Base-by-base conservation (phyloP, 92 coral and sea anemone species). In the Ricordea florida region DNA sequence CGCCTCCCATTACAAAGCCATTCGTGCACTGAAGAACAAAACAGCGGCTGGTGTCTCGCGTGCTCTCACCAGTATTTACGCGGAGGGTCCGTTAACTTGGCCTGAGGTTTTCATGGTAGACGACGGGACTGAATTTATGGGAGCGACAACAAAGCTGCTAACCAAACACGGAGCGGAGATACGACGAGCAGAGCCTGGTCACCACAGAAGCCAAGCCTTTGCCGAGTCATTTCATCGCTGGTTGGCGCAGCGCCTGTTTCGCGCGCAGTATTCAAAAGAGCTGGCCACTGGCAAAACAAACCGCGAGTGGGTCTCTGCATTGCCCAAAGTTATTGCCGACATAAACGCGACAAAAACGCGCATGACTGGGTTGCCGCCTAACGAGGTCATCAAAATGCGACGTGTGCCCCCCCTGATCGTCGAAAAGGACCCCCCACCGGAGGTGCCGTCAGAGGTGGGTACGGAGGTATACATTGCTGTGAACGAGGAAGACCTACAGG, bases 1-100 rank as follows among this genome's bases (percentile, higher is more conserved):
- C 5, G 75, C 75, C 35, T 67, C 75, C 13, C 75, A 61, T 41
- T 63, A 63, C n/a, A 63, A 63, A 25, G 71, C 71, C 4, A 41
- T 42, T 56, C 23, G 53, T 28, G 37, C 36, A 16, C 18, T 42
- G 53, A 41, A 40, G 31, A 41, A 37, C 1, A 42, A 63, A n/a
- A 6, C 35, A 0, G 53, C 70, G 16, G 40, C 36, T 5, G 65
- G 3, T 14, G 71, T 64, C 38, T 24, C 55, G 11, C 55, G 8
- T 38, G 53, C 24, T 8, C 29, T 62, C 35, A 41, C 55, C 1
- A 43, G 38, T 28, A 42, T 64, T 26, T 64, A 64, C 10, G 37
- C 53, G 46, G 71, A 64, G 17, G 51, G 71, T 1, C 71, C 55
- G n/a, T 56, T 63, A 15, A 42, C 71, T 11, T 63, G 69, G 52